phyloP scores from a whole-genome alignment of 2,113 vertebrate species.

The Brachyistius frenatus region DNA sequence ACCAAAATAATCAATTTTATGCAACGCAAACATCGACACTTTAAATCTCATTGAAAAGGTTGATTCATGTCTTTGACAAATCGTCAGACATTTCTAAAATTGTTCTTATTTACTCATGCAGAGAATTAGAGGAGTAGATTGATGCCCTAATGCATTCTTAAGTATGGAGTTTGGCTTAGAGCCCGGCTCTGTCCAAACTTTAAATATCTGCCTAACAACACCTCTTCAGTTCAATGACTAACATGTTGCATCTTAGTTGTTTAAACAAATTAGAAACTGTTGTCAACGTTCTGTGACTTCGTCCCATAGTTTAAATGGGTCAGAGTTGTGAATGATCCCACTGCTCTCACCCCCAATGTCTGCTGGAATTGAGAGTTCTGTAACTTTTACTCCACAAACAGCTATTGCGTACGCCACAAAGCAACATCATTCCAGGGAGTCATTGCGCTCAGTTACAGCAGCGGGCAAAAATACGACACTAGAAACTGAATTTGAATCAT shows the following conservation, averaged over 20 bases:
- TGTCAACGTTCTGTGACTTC: neutral
- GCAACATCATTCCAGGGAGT: neutral
- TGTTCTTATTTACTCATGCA: neutral
- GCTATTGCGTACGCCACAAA: neutral
- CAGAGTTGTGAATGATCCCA: neutral
- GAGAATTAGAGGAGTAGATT: neutral
- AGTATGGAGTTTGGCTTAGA: neutral
- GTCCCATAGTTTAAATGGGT: neutral
- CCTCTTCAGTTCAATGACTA: no score
- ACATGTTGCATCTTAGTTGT: neutral
- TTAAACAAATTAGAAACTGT: neutral
- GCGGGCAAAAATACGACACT: no score
- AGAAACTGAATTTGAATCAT: no score
- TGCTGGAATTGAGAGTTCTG: neutral
- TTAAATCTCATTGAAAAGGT: no score
- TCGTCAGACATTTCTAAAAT: no score
- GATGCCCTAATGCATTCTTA: neutral
- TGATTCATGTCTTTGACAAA: no score
- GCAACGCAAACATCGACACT: no score
- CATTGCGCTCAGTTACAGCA: no score
- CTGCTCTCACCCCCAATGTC: neutral
- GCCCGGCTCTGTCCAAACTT: neutral
- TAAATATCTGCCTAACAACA: neutral
- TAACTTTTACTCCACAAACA: neutral
- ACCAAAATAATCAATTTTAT: no score